Base-by-base conservation (phyloP, 2,113 vertebrate genomes). In the Thermophis baileyi region DNA sequence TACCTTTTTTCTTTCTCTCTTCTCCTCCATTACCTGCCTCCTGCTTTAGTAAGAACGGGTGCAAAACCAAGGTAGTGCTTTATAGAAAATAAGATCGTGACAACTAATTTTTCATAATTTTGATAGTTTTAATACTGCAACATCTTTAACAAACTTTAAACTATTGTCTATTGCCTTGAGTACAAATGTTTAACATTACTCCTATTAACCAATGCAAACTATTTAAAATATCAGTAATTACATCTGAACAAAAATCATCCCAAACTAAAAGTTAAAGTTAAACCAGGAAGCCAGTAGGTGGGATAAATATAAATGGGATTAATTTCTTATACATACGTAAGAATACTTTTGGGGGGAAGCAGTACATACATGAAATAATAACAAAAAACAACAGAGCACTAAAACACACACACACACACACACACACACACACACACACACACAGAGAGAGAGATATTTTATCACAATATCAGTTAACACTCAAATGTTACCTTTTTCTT, bases 401-500 rank as follows among this genome's bases (percentile, higher is more conserved):
- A 14, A 49, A 50, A 50, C 20, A 74, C 20, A 8, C 14, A 89
- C 18, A 85, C 1, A 12, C n/a, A 57, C 27, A 88, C 27, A 12
- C 14, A 89, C 16, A 85, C 1, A 57, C 27, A 89, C 27, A 14
- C 8, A 89, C 18, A 86, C 0, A 14, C 24, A 89, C 18, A 86
- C 2, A 9, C 1, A 35, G 7, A 69, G 16, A 74, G 63, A 35
- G 11, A 49, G 57, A 55, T 0, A 47, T 18, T 55, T n/a, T 47
- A 88, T n/a, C 69, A 54, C 3, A 16, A 1, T 89, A 30, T 55
- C 88, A 50, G 18, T 92, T 57, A 85, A 57, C 8, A 49, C 27
- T 69, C 55, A 69, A 44, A 63, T 20, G 4, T 93, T 97, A 98
- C 98, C 98, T 98, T 98, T 97, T 98, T 98, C 96, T 97, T 98